Conservation (phyloP, 2,797 vertebrate species). For the Tokudaia muenninki region DNA sequence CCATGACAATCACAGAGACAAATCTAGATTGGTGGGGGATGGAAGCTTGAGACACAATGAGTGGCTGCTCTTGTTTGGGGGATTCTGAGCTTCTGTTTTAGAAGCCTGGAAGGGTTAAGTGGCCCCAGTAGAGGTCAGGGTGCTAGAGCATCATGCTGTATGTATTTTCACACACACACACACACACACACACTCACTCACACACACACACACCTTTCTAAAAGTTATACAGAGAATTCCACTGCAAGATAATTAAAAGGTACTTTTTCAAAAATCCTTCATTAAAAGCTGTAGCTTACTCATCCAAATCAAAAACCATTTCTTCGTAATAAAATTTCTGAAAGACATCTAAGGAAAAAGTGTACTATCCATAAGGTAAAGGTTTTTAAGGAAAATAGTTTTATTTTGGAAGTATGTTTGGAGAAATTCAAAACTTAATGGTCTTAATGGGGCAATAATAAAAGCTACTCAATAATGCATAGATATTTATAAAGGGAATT, state of each 20-base stretch:
- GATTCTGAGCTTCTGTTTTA: neutral
- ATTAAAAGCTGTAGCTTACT: conserved; percentile 73
- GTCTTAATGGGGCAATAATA: neutral
- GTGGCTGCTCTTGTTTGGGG: no score
- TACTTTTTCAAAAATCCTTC: conserved; percentile 51
- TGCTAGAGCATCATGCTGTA: neutral
- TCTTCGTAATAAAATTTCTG: conserved; percentile 73
- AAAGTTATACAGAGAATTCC: conserved; percentile 51
- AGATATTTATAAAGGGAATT: conserved; percentile 26
- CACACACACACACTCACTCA: neutral
- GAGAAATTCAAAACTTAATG: neutral
- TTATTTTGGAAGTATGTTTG: conserved; percentile 15
- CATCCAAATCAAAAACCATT: conserved; percentile 73
- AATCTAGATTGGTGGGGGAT: neutral
- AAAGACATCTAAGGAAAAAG: conserved; percentile 64
- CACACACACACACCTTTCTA: neutral
- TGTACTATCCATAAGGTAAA: conserved; percentile 72
- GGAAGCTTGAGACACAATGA: neutral
- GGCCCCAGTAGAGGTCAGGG: neutral
- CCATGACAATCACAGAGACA: neutral
- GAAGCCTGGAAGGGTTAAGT: neutral
- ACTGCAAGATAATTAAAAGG: conserved; percentile 77
- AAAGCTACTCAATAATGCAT: conserved; percentile 6
- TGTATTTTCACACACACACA: neutral
- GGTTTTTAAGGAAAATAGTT: conserved; percentile 63